phyloP scores from a whole-genome alignment of 2,888 invertebrate species.

The Oligia fasciuncula region DNA sequence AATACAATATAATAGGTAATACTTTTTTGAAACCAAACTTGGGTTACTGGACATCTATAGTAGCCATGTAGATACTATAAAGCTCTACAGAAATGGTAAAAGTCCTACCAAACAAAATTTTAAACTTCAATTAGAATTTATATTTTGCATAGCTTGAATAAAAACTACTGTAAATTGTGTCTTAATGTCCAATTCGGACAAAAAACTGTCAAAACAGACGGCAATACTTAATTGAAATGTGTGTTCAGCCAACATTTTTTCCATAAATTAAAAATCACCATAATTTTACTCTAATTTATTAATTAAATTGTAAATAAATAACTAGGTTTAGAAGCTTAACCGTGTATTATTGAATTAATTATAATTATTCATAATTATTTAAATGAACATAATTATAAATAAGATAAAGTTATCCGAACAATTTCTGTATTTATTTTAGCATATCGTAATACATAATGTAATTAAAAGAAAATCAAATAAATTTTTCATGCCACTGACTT shows the following conservation, averaged over 20 bases:
- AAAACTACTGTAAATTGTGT: slow-evolving; percentile 28
- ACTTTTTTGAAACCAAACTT: neutral
- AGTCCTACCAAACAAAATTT: neutral
- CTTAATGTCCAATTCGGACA: slow-evolving; percentile 22
- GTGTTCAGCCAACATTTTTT: slow-evolving; percentile 64
- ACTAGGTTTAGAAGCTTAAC: slow-evolving; percentile 83
- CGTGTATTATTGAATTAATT: slow-evolving; percentile 81
- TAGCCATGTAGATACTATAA: neutral
- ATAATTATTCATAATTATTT: slow-evolving; percentile 82
- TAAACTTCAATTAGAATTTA: slow-evolving; percentile 13
- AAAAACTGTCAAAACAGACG: slow-evolving; percentile 23
- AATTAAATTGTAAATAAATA: slow-evolving; percentile 86
- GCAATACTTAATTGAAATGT: slow-evolving; percentile 48
- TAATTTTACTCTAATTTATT: slow-evolving; percentile 78
- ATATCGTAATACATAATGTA: slow-evolving; percentile 84
- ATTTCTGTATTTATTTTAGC: slow-evolving; percentile 90
- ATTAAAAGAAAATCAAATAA: slow-evolving; percentile 89
- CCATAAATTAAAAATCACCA: slow-evolving; percentile 60
- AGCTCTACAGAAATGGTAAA: neutral
- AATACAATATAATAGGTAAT: neutral
- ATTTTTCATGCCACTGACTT: slow-evolving; percentile 89
- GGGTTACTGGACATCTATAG: neutral
- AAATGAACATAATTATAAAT: slow-evolving; percentile 81
- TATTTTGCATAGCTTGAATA: slow-evolving; percentile 28
- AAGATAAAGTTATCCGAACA: slow-evolving; percentile 85